Conservation (phyloP, 2,113 vertebrate species). For the Beaufortia kweichowensis region DNA sequence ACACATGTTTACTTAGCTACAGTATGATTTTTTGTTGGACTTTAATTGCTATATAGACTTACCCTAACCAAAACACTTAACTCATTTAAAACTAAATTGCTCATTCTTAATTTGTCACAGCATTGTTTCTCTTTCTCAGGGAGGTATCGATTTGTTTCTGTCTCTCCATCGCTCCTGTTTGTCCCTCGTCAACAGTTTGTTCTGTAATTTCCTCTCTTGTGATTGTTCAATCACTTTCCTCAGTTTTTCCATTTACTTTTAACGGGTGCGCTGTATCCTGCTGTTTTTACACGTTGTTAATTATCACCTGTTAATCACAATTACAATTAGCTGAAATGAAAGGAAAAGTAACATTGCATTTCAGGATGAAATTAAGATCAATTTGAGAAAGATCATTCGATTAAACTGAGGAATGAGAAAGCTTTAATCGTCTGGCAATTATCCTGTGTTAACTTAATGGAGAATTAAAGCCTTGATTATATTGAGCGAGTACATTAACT, state of each 20-base stretch:
- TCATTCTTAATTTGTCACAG: not conserved
- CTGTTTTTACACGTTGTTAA: not conserved
- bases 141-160: not conserved
- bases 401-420: conserved; percentile 13
- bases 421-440: conserved; percentile 19
- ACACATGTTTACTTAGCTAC: not conserved
- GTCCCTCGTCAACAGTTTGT: too few species aligned
- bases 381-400: conserved; percentile 1
- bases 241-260: too few species aligned
- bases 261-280: not conserved
- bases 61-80: too few species aligned
- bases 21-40: not conserved
- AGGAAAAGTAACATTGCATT: not conserved
- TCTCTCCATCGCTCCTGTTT: too few species aligned
- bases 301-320: not conserved
- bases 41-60: too few species aligned
- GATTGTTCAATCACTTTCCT: too few species aligned
- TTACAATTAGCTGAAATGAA: not conserved
- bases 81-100: too few species aligned
- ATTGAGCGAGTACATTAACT: not conserved
- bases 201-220: too few species aligned
- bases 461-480: conserved; percentile 6
- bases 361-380: conserved; percentile 6
- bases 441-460: conserved; percentile 6
- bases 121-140: not conserved